Conservation (phyloP, 2,888 invertebrate species). For the Sepioteuthis lessoniana region DNA sequence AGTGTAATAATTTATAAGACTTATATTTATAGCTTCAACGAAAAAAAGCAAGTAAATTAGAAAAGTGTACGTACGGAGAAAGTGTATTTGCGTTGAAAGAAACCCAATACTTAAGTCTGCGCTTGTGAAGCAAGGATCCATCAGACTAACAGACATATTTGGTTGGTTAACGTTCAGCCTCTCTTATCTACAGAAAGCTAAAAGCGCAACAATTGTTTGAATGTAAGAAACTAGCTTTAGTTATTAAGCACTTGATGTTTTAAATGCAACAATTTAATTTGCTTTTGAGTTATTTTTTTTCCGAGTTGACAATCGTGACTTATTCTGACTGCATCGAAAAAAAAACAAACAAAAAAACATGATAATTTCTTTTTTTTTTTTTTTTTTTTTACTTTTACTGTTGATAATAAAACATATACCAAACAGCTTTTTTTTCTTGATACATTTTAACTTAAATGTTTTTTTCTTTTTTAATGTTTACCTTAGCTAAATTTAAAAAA, state of each 20-base stretch:
- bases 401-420: no score
- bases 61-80: constrained; percentile 10
- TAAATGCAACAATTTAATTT: neutral
- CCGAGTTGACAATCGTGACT: neutral
- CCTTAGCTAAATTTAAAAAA: no score
- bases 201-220: neutral
- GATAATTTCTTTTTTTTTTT: no score
- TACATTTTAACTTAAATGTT: no score
- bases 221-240: neutral
- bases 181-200: neutral
- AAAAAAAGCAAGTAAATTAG: neutral
- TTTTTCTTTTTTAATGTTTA: no score
- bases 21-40: neutral
- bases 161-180: neutral
- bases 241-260: neutral
- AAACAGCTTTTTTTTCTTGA: no score
- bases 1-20: neutral
- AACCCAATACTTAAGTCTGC: neutral
- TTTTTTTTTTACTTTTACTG: no score
- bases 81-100: neutral
- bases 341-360: neutral
- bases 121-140: neutral
- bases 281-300: neutral
- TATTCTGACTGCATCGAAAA: neutral
- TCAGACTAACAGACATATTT: neutral